Evolutionary conservation across 30 jellyfish, hydroid and myxozoan genomes (phyloP).

Genomic region (Rhopilema esculentum): DNA sequence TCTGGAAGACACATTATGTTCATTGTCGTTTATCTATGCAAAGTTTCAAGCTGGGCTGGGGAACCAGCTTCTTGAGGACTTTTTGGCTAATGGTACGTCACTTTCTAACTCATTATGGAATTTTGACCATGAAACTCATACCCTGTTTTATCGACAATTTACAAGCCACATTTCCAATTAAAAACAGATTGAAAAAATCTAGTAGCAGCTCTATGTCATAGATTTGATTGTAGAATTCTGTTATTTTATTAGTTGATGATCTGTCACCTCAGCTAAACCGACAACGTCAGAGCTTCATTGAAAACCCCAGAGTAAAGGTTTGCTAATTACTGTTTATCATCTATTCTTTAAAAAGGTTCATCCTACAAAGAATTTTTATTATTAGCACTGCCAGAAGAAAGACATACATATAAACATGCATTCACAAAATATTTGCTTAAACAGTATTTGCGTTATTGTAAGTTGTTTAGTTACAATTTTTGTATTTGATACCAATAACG

Average conservation of each 20-base stretch:
- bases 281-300: slow-evolving; percentile 21
- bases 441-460: no score
- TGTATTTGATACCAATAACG: no score
- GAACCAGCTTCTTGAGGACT: slow-evolving; percentile 81
- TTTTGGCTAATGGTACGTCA: slow-evolving; percentile 56
- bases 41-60: slow-evolving; percentile 68
- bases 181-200: neutral
- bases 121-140: neutral
- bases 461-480: no score
- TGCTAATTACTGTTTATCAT: neutral
- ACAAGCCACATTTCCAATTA: no score
- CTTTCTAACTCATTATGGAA: neutral
- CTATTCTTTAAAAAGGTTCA: no score
- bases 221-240: no score
- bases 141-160: no score
- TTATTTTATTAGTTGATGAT: slow-evolving; percentile 25
- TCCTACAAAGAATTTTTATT: no score
- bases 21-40: slow-evolving; percentile 65
- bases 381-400: no score
- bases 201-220: no score
- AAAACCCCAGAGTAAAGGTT: slow-evolving; percentile 47
- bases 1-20: slow-evolving; percentile 71
- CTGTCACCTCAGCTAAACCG: slow-evolving; percentile 17
- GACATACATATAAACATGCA: no score
- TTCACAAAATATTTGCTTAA: no score